Evolutionary conservation across 2,888 invertebrate genomes (phyloP), one percentile per base, ranked within the genome.

Genomic region (Catocala sponsa): DNA sequence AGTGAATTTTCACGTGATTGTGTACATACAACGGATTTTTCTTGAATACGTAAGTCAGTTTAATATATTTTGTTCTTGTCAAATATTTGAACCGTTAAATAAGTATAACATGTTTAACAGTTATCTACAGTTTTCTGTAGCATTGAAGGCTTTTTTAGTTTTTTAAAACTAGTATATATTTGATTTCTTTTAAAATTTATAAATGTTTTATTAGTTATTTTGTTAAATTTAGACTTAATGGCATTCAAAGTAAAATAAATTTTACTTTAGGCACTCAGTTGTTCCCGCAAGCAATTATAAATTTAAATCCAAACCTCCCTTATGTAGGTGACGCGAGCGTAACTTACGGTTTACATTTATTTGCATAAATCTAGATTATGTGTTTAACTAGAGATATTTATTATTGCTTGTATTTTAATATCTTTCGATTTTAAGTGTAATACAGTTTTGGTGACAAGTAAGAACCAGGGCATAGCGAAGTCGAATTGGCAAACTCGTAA

Each of bases 1-100:
- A 71, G 62, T 78, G 71, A 81, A 71, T 68, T 63, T 67, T 77
- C 71, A 70, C 82, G 83, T 78, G 76, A 75, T 64, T 64, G 72
- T 72, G 68, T 65, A 69, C 55, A 63, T 49, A 61, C 68, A 66
- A 63, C 65, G 73, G 75, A 71, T 73, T 76, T 68, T 57, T 59
- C 55, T 65, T 59, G 43, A 63, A 62, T 46, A 65, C 56, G 77
- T 77, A 70, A 77, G 76, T 75, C 32, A 12, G 38, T 64, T 61
- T 50, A 9, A 11, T 44, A 38, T n/a, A n/a, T n/a, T 53, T 53
- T 52, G 11, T 41, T 4, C n/a, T 25, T 54, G 4, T 35, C 35
- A 12, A 38, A 46, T 46, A 51, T 44, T 12, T 15, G n/a, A 13
- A 5, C 12, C 6, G 25, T 7, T 7, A 15, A 12, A 35, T 42